Percentiles rank a stretch among this genome's conserved stretches.
These are phyloP conservation scores for Thera britannica DNA, from an alignment of 2,888 invertebrate species.

Conservation along the genomic window DNA sequence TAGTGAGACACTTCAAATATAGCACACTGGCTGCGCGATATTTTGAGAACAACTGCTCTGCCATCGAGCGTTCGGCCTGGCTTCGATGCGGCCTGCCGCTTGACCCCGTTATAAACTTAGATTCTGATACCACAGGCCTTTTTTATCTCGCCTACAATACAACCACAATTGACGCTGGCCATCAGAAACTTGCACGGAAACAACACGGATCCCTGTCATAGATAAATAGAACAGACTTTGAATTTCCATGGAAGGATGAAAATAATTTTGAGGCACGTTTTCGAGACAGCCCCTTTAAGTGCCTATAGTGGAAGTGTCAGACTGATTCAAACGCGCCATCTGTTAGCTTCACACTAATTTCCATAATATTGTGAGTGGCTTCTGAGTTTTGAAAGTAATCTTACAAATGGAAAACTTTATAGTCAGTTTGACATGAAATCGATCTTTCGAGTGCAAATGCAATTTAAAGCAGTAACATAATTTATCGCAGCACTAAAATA, in stretches of 20 bases:
- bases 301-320: constrained; percentile 6
- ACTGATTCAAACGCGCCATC: constrained; percentile 12
- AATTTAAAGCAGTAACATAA: constrained; percentile 49
- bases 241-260: constrained; percentile 2
- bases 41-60: constrained; percentile 71
- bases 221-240: constrained; percentile 1
- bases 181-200: constrained; percentile 9
- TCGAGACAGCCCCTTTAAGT: constrained; percentile 1
- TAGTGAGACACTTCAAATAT: constrained; percentile 81
- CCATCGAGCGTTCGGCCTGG: constrained; percentile 40
- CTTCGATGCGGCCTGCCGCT: constrained; percentile 52
- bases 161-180: constrained; percentile 18
- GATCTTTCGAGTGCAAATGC: constrained; percentile 43
- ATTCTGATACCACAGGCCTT: constrained; percentile 37
- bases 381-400: constrained; percentile 28
- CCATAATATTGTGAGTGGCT: constrained; percentile 19
- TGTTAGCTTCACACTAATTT: constrained; percentile 12
- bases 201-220: constrained; percentile 7
- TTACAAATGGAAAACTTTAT: constrained; percentile 39
- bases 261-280: constrained; percentile 2
- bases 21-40: constrained; percentile 72
- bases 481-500: constrained; percentile 50
- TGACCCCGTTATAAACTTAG: constrained; percentile 58
- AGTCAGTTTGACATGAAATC: constrained; percentile 43
- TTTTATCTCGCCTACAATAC: constrained; percentile 31